Evolutionary conservation across 2,888 invertebrate species (phyloP), one percentile per base, ranked within the genome.

Genomic region (Trissoscelio sp.): DNA sequence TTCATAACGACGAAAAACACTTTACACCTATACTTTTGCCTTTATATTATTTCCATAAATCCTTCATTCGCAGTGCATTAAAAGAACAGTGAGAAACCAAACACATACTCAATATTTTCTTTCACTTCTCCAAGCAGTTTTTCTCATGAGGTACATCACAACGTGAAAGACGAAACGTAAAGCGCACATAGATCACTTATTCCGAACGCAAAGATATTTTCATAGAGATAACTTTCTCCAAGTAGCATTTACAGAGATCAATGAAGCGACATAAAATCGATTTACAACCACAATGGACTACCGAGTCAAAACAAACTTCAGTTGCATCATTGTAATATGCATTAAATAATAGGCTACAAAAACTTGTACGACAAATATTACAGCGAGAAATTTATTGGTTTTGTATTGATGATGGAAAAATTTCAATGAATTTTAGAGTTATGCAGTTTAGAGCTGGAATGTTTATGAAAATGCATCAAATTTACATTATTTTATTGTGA

Each of bases 221-320:
- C 72, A 28, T 53, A 37, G 37, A 39, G 72, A 77, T 67, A 81
- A 77, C 81, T 81, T 81, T 81, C 81, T 81, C 81, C 81, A 28
- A 57, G 66, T 57, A 72, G 66, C 81, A 58, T 77, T 81, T 81
- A 77, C 81, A 31, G 44, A 20, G 77, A 81, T 72, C 75, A 75
- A 81, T 81, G 81, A 73, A 81, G 77, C 67, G 77, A 67, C 73
- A 18, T 80, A 24, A 75, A 75, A 66, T 77, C 81, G 55, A 77
- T 81, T 81, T 55, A 60, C 57, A 51, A 18, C 51, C 64, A 70
- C 75, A 70, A 74, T 70, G 34, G 53, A 28, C 69, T 51, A 51
- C 20, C 16, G 18, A n/a, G 11, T 74, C 39, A 34, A 60, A 64
- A 64, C 62, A 42, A 42, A 64, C 57, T 48, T 44, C 14, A 20